Evolutionary conservation across 2,888 invertebrate genomes (phyloP), one percentile per base, ranked within the genome.

Genomic region (Thumatha senex): DNA sequence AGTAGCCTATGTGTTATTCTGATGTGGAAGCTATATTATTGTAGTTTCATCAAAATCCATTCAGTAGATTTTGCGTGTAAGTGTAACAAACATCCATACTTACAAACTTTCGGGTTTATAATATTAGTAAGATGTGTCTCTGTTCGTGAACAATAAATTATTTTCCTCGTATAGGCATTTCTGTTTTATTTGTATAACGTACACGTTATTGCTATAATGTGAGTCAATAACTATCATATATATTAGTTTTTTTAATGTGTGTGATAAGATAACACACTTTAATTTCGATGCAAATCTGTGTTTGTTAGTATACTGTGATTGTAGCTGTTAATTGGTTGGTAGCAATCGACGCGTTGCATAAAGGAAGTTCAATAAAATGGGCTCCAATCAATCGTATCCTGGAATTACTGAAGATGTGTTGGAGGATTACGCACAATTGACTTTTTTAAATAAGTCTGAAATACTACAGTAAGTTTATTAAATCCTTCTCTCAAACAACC

Each of bases 401-500:
- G 87, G 92, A 35, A 76, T 94, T 41, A 93, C 93, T 0, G 85
- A 93, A 70, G 93, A 94, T 60, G 63, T 92, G 43, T 66, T 95
- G 38, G 93, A 94, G 54, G 94, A 94, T 44, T 94, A 94, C 63
- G 80, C 87, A 0, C 80, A 91, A 36, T 75, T 95, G 46, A 94
- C 94, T 0, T 94, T 93, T 81, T 78, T 95, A 49, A 93, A 79
- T 48, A 93, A 93, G 78, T 88, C 89, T 31, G 94, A 95, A 85
- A 93, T 95, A 75, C 68, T 93, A 44, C 82, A 93, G 94, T 94
- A 82, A 93, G 93, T 91, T 60, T 15, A n/a, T n/a, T n/a, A 13
- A n/a, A 30, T 8, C 7, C 39, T 34, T 41, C 9, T 38, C 30
- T 33, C 39, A 46, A 24, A 24, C 18, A 4, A 2, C 5, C 18